These are phyloP conservation scores for Lepus americanus DNA, from an alignment of 2,113 vertebrate species.

Conservation along the genomic window DNA sequence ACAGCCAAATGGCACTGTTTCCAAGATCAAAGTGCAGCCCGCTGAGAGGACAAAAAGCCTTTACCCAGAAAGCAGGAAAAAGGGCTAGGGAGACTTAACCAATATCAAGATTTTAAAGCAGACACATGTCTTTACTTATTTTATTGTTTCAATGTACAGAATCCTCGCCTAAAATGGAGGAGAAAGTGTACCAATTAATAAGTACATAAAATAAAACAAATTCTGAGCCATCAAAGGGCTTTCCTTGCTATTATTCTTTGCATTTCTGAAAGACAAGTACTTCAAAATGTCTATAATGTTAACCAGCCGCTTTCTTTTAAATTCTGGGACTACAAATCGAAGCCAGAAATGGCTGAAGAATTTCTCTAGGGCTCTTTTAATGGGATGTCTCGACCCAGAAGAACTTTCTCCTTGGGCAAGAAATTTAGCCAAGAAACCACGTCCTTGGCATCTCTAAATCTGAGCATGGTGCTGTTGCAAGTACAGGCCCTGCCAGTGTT, in stretches of 20 bases:
- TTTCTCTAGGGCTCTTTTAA: constrained; percentile 66
- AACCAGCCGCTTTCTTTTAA: constrained; percentile 69
- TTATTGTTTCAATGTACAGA: constrained; percentile 68
- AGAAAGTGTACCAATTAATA: constrained; percentile 80
- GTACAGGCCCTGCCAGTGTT: constrained; percentile 4
- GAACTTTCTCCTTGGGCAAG: neutral
- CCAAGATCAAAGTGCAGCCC: constrained; percentile 78
- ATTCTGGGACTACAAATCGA: constrained; percentile 59
- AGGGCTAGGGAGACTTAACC: constrained; percentile 57
- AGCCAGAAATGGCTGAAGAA: constrained; percentile 40
- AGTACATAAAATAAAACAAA: constrained; percentile 78
- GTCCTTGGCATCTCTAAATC: constrained; percentile 2
- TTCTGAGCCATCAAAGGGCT: constrained; percentile 69
- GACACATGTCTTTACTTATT: constrained; percentile 81
- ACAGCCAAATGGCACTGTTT: constrained; percentile 75
- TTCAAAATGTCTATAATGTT: constrained; percentile 75
- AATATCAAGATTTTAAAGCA: constrained; percentile 70
- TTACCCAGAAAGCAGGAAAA: constrained; percentile 68
- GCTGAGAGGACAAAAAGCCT: constrained; percentile 60
- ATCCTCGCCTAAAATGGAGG: constrained; percentile 58
- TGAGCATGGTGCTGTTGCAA: constrained; percentile 6
- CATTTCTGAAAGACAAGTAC: constrained; percentile 70
- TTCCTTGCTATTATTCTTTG: constrained; percentile 67
- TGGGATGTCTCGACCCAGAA: constrained; percentile 30
- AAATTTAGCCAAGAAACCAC: constrained; percentile 18